A percentile compares a stretch with the other conserved stretches of the same genome.
Conservation (phyloP, 1,140 invertebrate genomes). For the Heliconius nattereri region DNA sequence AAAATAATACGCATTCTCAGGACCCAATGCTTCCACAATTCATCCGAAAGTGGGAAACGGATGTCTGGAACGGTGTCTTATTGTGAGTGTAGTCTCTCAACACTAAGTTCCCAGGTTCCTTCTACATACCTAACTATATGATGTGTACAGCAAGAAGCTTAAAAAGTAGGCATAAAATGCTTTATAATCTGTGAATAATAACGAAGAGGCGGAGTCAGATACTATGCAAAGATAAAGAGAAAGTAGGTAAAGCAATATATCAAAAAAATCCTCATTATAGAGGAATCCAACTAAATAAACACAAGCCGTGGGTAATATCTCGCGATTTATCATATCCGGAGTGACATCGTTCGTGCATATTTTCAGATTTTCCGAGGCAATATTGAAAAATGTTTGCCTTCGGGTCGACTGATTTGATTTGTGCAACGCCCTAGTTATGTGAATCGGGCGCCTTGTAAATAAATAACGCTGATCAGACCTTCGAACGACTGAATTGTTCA, state of each 20-base stretch:
- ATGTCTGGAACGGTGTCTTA: too few species aligned
- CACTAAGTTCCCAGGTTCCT: too few species aligned
- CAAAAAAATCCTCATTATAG: not conserved
- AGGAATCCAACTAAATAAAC: constrained; percentile 10
- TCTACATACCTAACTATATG: too few species aligned
- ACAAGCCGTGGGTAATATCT: not conserved
- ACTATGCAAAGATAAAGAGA: not conserved
- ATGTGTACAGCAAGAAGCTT: too few species aligned
- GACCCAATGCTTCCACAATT: too few species aligned
- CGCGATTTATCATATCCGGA: constrained; percentile 5
- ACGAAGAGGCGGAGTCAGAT: too few species aligned
- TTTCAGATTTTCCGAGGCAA: constrained; percentile 26
- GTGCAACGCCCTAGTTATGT: constrained; percentile 31
- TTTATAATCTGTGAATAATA: too few species aligned
- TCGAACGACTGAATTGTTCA: not conserved
- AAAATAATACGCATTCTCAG: too few species aligned
- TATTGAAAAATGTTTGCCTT: constrained; percentile 36
- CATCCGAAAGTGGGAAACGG: too few species aligned
- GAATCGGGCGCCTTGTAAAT: constrained; percentile 21
- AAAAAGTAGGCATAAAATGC: too few species aligned
- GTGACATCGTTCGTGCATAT: constrained; percentile 24
- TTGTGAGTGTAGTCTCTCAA: too few species aligned
- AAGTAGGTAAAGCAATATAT: not conserved
- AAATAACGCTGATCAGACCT: constrained; percentile 1
- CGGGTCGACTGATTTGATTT: constrained; percentile 29